phyloP scores from a whole-genome alignment of 2,113 vertebrate genomes.

The Hippocampus abdominalis region DNA sequence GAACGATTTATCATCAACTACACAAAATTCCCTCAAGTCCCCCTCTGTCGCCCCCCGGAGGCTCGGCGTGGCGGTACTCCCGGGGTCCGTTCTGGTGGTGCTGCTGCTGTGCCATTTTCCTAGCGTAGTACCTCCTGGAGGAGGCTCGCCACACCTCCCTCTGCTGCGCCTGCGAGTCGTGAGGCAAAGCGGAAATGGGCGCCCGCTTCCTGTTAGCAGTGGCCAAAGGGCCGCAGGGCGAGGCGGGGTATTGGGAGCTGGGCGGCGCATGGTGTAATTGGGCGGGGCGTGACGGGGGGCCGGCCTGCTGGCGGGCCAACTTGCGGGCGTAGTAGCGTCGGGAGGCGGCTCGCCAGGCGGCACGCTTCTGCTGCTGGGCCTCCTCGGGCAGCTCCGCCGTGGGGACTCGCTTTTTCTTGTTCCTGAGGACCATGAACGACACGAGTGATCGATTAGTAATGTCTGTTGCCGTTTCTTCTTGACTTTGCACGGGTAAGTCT shows the following conservation, averaged over 20 bases:
- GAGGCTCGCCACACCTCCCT: slow-evolving; percentile 59
- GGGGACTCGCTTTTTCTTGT: slow-evolving; percentile 36
- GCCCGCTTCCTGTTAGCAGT: slow-evolving; percentile 1
- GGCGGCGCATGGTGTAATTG: background rate
- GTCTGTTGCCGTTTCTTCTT: background rate
- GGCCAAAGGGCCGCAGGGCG: background rate
- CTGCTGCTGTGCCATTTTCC: slow-evolving; percentile 35
- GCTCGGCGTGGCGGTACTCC: slow-evolving; percentile 3
- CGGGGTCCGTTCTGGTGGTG: background rate
- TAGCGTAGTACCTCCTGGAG: slow-evolving; percentile 46
- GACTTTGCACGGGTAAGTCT: background rate
- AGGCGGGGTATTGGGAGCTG: background rate
- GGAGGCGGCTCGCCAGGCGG: slow-evolving; percentile 66
- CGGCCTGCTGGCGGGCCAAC: slow-evolving; percentile 47
- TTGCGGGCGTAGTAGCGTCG: slow-evolving; percentile 66
- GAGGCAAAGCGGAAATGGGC: slow-evolving; percentile 22
- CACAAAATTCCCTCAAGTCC: slow-evolving; percentile 55
- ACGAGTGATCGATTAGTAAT: background rate
- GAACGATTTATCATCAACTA: slow-evolving; percentile 34
- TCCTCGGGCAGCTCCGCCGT: slow-evolving; percentile 54
- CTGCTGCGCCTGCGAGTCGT: slow-evolving; percentile 37
- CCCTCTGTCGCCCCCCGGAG: slow-evolving; percentile 24
- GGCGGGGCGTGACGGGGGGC: background rate
- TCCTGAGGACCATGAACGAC: slow-evolving; percentile 26
- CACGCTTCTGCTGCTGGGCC: slow-evolving; percentile 55